These are phyloP conservation scores for Eupristina koningsbergeri DNA, from an alignment of 1,140 invertebrate species.

Conservation along the genomic window DNA sequence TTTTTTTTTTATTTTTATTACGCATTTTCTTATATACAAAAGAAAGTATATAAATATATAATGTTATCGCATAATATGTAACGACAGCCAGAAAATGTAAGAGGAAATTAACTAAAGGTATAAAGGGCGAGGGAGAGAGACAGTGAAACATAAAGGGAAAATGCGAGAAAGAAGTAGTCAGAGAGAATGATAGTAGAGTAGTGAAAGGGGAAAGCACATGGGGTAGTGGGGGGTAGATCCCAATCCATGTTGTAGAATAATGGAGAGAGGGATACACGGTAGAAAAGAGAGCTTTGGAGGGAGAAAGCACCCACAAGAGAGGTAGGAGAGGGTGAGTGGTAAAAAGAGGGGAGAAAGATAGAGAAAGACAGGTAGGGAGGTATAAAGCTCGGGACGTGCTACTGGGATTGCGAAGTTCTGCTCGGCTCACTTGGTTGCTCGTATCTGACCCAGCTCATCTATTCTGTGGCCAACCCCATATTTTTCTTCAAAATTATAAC, in stretches of 20 bases:
- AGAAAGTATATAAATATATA: too few species aligned
- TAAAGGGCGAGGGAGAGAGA: too few species aligned
- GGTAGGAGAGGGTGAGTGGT: background rate
- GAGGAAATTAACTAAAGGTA: too few species aligned
- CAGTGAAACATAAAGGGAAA: background rate
- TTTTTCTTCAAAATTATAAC: background rate
- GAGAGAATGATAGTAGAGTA: background rate
- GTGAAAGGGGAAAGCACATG: background rate
- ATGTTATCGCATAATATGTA: too few species aligned
- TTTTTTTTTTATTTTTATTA: too few species aligned
- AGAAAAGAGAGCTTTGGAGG: background rate
- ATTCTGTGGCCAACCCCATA: background rate
- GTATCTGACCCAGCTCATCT: constrained; percentile 22
- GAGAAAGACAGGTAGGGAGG: constrained; percentile 29
- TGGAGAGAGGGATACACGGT: background rate
- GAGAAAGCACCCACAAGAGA: background rate
- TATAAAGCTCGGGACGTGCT: constrained; percentile 5
- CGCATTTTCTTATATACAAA: too few species aligned
- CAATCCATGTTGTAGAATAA: background rate
- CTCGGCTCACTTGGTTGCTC: constrained; percentile 17
- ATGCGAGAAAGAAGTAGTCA: background rate
- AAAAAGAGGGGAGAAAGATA: constrained; percentile 1
- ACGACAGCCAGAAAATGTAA: too few species aligned
- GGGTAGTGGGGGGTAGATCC: background rate
- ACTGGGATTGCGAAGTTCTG: constrained; percentile 26